phyloP scores from a whole-genome alignment of 1,140 invertebrate species.

The Solenopsis fugax region DNA sequence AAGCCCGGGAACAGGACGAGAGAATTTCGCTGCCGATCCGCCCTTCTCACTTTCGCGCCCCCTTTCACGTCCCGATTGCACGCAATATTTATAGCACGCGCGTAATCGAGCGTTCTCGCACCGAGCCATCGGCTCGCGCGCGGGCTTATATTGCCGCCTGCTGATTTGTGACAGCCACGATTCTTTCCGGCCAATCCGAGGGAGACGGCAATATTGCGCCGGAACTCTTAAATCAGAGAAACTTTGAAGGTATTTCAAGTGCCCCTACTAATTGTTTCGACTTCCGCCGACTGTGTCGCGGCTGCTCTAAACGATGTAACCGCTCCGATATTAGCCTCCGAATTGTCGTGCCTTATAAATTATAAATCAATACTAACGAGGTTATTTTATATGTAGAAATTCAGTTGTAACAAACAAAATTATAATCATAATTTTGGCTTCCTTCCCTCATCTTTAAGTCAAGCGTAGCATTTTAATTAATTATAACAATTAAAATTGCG shows the following conservation, averaged over 20 bases:
- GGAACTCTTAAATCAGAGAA: slow-evolving; percentile 73
- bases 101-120: slow-evolving; percentile 76
- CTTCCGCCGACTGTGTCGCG: not conserved
- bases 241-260: slow-evolving; percentile 71
- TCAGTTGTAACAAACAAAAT: not conserved
- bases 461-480: slow-evolving; percentile 3
- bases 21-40: slow-evolving; percentile 63
- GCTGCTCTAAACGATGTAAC: slow-evolving; percentile 3
- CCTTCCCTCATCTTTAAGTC: not conserved
- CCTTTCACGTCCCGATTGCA: slow-evolving; percentile 71
- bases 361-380: not conserved
- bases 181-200: slow-evolving; percentile 67
- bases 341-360: not conserved
- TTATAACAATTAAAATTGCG: slow-evolving; percentile 15
- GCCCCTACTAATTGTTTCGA: slow-evolving; percentile 68
- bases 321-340: slow-evolving; percentile 21
- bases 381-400: not conserved
- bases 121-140: slow-evolving; percentile 51
- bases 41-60: slow-evolving; percentile 73
- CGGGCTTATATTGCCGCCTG: slow-evolving; percentile 71
- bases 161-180: slow-evolving; percentile 75
- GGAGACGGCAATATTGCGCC: slow-evolving; percentile 62
- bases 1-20: slow-evolving; percentile 44
- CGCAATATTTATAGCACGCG: slow-evolving; percentile 77
- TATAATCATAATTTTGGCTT: not conserved